These are phyloP conservation scores for Heliconius erato DNA, from an alignment of 2,888 invertebrate genomes.

Conservation along the genomic window DNA sequence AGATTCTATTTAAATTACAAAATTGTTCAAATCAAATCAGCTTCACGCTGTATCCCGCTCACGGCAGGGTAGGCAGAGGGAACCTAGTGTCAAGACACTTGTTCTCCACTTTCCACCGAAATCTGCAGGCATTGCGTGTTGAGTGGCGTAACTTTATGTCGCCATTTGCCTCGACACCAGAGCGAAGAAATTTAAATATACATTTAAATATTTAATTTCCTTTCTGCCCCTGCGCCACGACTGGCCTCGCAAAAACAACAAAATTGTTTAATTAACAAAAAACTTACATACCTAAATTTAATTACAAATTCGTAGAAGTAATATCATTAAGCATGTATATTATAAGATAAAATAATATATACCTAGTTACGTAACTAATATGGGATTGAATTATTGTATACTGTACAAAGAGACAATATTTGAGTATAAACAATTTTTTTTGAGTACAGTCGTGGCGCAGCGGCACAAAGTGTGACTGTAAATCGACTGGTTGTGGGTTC, in stretches of 20 bases:
- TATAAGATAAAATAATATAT: neutral
- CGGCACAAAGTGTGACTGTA: too few species aligned
- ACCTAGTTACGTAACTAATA: neutral
- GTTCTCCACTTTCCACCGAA: too few species aligned
- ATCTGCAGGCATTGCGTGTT: too few species aligned
- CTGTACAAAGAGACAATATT: neutral
- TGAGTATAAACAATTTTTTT: too few species aligned
- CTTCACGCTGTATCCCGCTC: neutral
- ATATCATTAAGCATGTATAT: neutral
- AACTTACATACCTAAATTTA: neutral
- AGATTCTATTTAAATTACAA: neutral
- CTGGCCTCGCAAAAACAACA: neutral
- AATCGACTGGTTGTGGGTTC: too few species aligned
- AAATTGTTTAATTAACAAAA: constrained; percentile 1
- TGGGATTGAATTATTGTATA: neutral
- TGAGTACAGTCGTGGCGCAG: too few species aligned
- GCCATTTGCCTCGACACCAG: too few species aligned
- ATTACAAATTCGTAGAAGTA: neutral
- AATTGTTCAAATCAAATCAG: too few species aligned
- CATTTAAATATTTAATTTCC: too few species aligned
- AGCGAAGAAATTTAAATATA: too few species aligned
- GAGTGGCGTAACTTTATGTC: too few species aligned
- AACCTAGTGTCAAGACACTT: neutral
- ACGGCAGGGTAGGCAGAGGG: neutral
- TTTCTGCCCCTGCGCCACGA: too few species aligned